Base-by-base conservation (phyloP, 2,888 invertebrate species). In the Phoronis australis region DNA sequence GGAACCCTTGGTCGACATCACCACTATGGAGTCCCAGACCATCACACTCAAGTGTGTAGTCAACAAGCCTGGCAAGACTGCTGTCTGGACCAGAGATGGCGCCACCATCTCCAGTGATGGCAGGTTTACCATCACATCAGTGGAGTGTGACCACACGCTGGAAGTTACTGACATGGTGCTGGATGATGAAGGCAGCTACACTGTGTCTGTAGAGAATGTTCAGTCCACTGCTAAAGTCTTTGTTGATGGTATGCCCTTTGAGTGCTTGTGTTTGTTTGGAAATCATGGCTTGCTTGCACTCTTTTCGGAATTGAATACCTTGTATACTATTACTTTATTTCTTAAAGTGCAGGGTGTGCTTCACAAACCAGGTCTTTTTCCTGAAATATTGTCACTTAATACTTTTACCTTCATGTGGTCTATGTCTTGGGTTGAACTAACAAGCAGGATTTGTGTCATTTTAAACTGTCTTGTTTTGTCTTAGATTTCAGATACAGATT, bases 141-240 rank as follows among this genome's bases (percentile, higher is more conserved):
- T 69, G 43, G 62, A 70, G 12, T 68, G 66, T 51, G 51, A 66
- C 45, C 68, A 70, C 50, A 59, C 59, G 18, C 79, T 96, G 35
- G 88, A 90, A 73, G 90, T 96, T 64, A 87, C 88, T 68, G 87
- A 92, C 57, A 84, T 89, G 37, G 84, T 85, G 54, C 76, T 82
- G 1, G 83, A 84, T 49, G 95, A 96, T 77, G 85, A 84, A 42
- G 93, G 89, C n/a, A 84, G 85, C 64, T 96, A 94, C 73, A 85
- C 88, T 0, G 90, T 64, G n/a, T 57, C 73, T 37, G 67, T 71
- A 25, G 65, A 67, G 46, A 69, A 71, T 47, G 64, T 68, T 37
- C 65, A 68, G 46, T 65, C 65, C 9, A 60, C 67, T 2, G 72
- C 73, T 39, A 60, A 55, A 5, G 62, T 76, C 41, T 69, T 59